Evolutionary conservation across 2,888 invertebrate genomes (phyloP).

Genomic region (Chirona hameri): DNA sequence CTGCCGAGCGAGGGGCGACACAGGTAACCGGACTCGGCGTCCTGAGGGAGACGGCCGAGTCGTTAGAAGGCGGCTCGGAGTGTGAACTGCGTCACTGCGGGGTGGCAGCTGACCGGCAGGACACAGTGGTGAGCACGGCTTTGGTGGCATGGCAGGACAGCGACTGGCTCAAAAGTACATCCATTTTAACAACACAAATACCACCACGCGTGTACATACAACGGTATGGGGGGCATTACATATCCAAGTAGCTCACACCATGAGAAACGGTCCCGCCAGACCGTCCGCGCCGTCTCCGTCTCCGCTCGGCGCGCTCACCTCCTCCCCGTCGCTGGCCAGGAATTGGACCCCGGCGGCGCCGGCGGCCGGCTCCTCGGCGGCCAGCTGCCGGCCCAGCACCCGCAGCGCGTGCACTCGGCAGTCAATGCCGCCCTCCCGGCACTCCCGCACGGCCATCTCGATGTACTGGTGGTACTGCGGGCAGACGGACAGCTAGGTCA

Average conservation of each 20-base stretch:
- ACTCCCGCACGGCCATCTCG: constrained; percentile 84
- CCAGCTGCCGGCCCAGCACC: constrained; percentile 73
- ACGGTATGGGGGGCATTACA: too few relatives aligned
- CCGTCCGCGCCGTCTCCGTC: too few relatives aligned
- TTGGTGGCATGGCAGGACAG: too few relatives aligned
- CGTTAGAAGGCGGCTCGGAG: constrained; percentile 46
- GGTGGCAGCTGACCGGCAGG: too few relatives aligned
- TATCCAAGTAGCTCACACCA: too few relatives aligned
- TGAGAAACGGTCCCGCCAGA: too few relatives aligned
- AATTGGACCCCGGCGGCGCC: constrained; percentile 68
- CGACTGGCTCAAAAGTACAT: too few relatives aligned
- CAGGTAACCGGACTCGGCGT: not conserved
- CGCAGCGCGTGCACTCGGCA: constrained; percentile 83
- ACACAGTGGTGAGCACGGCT: too few relatives aligned
- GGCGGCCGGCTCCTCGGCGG: constrained; percentile 71
- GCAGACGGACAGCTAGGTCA: not conserved
- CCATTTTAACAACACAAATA: too few relatives aligned
- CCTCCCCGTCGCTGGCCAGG: constrained; percentile 73
- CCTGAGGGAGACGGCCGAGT: not conserved
- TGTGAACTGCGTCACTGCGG: too few relatives aligned
- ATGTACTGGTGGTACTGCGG: constrained; percentile 73
- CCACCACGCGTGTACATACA: too few relatives aligned
- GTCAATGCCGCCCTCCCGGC: constrained; percentile 88
- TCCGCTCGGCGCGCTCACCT: constrained; percentile 47
- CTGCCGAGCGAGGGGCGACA: not conserved